Conservation (phyloP, 2,113 vertebrate genomes). For the Theristicus caerulescens region DNA sequence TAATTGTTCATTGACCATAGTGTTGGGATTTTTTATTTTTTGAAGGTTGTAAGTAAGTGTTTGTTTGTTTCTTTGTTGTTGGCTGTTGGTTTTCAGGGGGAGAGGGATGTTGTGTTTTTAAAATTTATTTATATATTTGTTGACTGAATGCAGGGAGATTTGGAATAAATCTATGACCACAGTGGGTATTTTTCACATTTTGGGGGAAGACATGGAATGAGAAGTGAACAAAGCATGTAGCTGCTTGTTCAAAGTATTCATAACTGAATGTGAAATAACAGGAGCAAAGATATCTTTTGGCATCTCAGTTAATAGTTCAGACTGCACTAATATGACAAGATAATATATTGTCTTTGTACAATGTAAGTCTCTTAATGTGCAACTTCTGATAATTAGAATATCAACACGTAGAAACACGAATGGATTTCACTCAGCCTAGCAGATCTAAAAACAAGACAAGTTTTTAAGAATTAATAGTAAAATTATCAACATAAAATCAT, state of each 20-base stretch:
- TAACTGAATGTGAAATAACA: constrained; percentile 1
- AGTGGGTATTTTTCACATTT: background rate
- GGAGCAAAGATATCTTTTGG: constrained; percentile 1
- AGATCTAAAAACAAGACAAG: background rate
- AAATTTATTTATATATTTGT: background rate
- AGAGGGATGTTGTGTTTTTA: rapidly evolving
- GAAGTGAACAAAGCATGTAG: background rate
- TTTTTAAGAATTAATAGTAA: constrained; percentile 1
- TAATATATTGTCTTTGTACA: constrained; percentile 32
- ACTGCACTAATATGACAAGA: constrained; percentile 8
- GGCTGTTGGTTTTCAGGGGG: background rate
- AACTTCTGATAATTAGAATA: constrained; percentile 12
- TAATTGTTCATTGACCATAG: background rate
- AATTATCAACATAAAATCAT: constrained; percentile 5
- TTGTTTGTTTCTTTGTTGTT: background rate
- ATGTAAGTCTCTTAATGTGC: background rate
- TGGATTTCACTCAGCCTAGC: background rate
- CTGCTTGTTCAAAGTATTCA: background rate
- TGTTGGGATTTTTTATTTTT: background rate
- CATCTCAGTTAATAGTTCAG: constrained; percentile 14
- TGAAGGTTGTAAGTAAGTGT: background rate
- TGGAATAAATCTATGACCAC: background rate
- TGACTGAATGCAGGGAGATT: background rate
- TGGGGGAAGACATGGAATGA: background rate
- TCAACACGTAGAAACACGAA: background rate